phyloP scores from a whole-genome alignment of 2,888 invertebrate genomes.

The Piscicola geometra region DNA sequence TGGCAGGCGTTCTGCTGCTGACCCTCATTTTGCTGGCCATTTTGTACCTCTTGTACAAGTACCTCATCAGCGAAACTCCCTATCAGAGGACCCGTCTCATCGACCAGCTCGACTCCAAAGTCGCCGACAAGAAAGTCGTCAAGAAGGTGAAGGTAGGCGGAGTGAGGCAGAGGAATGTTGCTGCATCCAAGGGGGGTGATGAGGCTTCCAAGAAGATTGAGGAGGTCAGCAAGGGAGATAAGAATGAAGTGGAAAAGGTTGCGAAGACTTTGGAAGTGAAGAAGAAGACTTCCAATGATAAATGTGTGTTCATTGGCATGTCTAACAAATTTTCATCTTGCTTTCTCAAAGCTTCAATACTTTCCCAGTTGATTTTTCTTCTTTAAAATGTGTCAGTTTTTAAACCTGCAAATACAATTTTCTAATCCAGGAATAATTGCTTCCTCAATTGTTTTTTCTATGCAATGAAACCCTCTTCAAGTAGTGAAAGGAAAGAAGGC shows the following conservation, averaged over 20 bases:
- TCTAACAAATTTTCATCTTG: too few species aligned
- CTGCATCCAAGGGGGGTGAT: slow-evolving; percentile 14
- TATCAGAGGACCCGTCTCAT: slow-evolving; percentile 24
- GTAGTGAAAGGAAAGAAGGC: too few species aligned
- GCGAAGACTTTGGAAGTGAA: background rate
- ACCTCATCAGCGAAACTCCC: slow-evolving; percentile 22
- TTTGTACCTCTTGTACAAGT: slow-evolving; percentile 26
- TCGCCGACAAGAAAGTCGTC: slow-evolving; percentile 12
- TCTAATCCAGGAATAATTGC: too few species aligned
- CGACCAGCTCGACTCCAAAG: background rate
- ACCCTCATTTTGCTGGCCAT: slow-evolving; percentile 11
- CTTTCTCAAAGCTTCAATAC: too few species aligned
- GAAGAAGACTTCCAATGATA: background rate
- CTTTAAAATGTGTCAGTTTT: too few species aligned
- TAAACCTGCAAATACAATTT: too few species aligned
- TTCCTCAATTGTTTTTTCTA: too few species aligned
- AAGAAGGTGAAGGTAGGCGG: slow-evolving; percentile 15
- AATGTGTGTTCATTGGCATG: too few species aligned
- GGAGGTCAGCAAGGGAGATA: background rate
- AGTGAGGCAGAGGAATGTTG: slow-evolving; percentile 22
- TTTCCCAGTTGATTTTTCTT: too few species aligned
- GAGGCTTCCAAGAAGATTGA: background rate
- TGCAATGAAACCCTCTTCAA: too few species aligned
- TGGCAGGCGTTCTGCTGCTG: slow-evolving; percentile 3
- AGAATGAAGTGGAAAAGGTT: slow-evolving; percentile 4